Percentiles rank a stretch among this genome's conserved stretches.
phyloP scores from a whole-genome alignment of 2,113 vertebrate species.

The Dinomys branickii region DNA sequence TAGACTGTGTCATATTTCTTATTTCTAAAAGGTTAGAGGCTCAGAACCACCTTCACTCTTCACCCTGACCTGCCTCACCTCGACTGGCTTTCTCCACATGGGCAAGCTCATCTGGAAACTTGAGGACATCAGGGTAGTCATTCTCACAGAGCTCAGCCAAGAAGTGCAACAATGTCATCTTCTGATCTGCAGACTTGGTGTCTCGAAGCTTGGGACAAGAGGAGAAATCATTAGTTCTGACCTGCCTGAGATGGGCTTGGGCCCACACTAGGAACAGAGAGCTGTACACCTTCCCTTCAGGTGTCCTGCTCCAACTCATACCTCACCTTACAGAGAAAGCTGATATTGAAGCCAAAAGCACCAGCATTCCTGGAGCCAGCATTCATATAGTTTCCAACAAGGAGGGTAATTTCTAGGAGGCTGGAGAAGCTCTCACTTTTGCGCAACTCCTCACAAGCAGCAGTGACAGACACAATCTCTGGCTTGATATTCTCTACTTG shows the following conservation, averaged over 20 bases:
- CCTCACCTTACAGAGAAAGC: constrained; percentile 92
- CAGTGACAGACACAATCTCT: constrained; percentile 94
- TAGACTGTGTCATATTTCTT: not conserved
- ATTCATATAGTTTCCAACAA: constrained; percentile 95
- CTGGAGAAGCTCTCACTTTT: constrained; percentile 90
- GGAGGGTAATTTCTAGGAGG: constrained; percentile 90
- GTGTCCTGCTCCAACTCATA: not conserved
- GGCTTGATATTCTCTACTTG: constrained; percentile 95
- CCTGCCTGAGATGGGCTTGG: not conserved
- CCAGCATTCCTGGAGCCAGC: constrained; percentile 93
- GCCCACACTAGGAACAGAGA: not conserved
- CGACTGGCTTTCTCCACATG: constrained; percentile 95
- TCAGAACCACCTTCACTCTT: not conserved
- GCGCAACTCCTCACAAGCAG: constrained; percentile 93
- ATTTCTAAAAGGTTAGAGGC: not conserved
- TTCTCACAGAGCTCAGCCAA: constrained; percentile 92
- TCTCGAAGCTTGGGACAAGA: constrained; percentile 86
- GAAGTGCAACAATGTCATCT: constrained; percentile 94
- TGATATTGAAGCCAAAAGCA: constrained; percentile 92
- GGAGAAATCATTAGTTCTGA: accelerated
- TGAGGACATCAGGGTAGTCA: constrained; percentile 89
- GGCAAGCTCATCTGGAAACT: constrained; percentile 92
- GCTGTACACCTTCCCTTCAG: not conserved
- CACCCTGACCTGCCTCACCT: constrained; percentile 84
- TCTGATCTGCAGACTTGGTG: constrained; percentile 90